These are phyloP conservation scores for Syrmaticus mikado DNA, from an alignment of 2,113 vertebrate species.

Conservation along the genomic window DNA sequence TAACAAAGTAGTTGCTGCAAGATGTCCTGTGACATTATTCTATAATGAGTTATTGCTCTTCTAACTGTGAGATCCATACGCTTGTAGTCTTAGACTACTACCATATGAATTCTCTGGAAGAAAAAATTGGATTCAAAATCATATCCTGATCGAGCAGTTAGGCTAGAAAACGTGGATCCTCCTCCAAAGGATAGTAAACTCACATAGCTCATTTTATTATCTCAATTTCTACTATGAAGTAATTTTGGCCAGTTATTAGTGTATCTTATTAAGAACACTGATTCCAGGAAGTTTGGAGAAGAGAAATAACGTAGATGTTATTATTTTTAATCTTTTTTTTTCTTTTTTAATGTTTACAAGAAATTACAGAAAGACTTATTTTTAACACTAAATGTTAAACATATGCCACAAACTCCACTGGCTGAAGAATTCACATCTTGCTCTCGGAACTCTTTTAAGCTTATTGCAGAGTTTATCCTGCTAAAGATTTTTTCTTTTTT, in stretches of 20 bases:
- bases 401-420: background rate
- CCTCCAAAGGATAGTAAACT: background rate
- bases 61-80: background rate
- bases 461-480: background rate
- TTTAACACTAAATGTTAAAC: background rate
- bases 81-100: background rate
- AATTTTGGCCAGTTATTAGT: background rate
- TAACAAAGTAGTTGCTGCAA: background rate
- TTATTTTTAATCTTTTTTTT: background rate
- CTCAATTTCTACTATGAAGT: background rate
- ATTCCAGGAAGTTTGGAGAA: background rate
- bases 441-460: background rate
- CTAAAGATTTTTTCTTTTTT: background rate
- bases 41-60: background rate
- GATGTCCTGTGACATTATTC: background rate
- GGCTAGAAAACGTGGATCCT: background rate
- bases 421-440: background rate
- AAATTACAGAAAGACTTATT: background rate
- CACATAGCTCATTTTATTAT: background rate
- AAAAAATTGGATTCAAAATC: background rate
- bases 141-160: background rate
- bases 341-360: background rate
- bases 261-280: background rate
- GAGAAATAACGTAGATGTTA: background rate
- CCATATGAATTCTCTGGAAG: background rate